Conservation (phyloP, 1,140 invertebrate genomes). For the Agrypnia vestita region DNA sequence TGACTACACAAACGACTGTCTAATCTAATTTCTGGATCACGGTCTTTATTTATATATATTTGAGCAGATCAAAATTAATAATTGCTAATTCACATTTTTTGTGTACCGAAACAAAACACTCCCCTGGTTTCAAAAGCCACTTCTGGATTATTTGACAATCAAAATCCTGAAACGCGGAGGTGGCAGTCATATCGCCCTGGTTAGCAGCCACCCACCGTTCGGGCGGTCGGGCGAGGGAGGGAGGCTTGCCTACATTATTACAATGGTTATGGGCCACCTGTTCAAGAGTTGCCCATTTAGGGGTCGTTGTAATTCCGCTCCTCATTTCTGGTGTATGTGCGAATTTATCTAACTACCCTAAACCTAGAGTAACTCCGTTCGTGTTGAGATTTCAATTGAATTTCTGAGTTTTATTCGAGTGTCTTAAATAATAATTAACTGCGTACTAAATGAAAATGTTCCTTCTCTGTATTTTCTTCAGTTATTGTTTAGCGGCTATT, state of each 20-base stretch:
- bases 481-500: no score
- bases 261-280: slow-evolving; percentile 60
- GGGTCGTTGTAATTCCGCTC: slow-evolving; percentile 36
- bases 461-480: no score
- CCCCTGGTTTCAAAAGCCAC: no score
- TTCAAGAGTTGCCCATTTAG: slow-evolving; percentile 42
- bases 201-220: background rate
- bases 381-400: slow-evolving; percentile 39
- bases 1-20: no score
- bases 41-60: no score
- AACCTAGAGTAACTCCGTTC: slow-evolving; percentile 32
- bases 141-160: slow-evolving; percentile 29
- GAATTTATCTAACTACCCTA: slow-evolving; percentile 39
- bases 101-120: no score
- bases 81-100: no score
- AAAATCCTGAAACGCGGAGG: slow-evolving; percentile 4
- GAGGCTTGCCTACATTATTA: slow-evolving; percentile 41
- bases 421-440: slow-evolving; percentile 43
- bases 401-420: slow-evolving; percentile 36
- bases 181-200: background rate
- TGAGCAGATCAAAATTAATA: no score
- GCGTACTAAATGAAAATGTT: background rate
- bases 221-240: slow-evolving; percentile 2
- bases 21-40: no score
- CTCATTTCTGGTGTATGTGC: slow-evolving; percentile 45